phyloP scores from a whole-genome alignment of 2,113 vertebrate genomes.

The Periophthalmodon schlosseri region DNA sequence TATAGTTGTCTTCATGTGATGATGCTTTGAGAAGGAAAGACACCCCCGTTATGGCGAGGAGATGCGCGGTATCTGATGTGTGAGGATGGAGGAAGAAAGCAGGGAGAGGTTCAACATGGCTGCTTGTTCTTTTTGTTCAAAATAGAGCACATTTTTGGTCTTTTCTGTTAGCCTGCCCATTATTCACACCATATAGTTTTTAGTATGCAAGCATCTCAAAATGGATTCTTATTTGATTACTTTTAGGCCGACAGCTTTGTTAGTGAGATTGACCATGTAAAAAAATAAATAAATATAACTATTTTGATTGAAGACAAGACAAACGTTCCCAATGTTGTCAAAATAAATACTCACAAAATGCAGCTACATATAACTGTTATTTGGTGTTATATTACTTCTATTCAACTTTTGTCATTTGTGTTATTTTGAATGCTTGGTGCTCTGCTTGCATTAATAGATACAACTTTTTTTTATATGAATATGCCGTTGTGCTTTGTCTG shows the following conservation, averaged over 20 bases:
- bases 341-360: neutral
- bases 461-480: neutral
- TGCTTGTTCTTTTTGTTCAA: constrained; percentile 26
- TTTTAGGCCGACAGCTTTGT: too few species aligned
- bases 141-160: constrained; percentile 25
- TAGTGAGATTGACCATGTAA: too few species aligned
- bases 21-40: constrained; percentile 14
- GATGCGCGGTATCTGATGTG: constrained; percentile 22
- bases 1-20: constrained; percentile 19
- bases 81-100: constrained; percentile 34
- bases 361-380: neutral
- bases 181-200: neutral
- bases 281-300: too few species aligned
- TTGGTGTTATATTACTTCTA: neutral
- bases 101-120: constrained; percentile 25
- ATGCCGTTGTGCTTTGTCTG: constrained; percentile 18
- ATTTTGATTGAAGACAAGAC: too few species aligned
- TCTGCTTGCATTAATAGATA: neutral
- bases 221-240: too few species aligned
- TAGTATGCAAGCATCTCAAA: neutral
- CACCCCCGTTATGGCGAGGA: constrained; percentile 53
- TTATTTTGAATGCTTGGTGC: neutral
- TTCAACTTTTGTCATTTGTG: too few species aligned
- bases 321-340: neutral
- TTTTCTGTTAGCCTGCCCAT: neutral